These are phyloP conservation scores for Drosophila lutescens DNA, from an alignment of 2,888 invertebrate species.

Conservation along the genomic window DNA sequence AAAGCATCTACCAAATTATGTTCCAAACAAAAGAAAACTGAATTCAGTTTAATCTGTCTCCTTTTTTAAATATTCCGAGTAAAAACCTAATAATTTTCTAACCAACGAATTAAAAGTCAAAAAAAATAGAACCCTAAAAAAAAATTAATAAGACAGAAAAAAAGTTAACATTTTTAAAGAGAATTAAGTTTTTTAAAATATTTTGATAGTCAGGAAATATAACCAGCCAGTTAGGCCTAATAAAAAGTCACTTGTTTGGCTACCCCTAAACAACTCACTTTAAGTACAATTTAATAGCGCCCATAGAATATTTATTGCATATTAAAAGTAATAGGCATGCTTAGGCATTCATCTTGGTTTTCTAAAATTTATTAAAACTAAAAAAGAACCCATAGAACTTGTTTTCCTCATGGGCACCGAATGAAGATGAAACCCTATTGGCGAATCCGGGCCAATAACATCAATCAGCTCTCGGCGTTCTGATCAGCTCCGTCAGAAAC, in stretches of 20 bases:
- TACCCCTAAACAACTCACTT: not conserved
- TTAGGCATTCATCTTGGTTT: not conserved
- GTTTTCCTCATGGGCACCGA: slow-evolving; percentile 2
- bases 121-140: no score
- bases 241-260: slow-evolving; percentile 5
- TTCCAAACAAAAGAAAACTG: no score
- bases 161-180: not conserved
- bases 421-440: slow-evolving; percentile 1
- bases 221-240: not conserved
- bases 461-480: slow-evolving; percentile 45
- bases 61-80: no score
- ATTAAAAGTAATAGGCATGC: not conserved
- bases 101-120: no score
- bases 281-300: not conserved
- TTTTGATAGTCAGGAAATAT: slow-evolving; percentile 2
- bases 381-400: slow-evolving; percentile 3
- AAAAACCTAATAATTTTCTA: no score
- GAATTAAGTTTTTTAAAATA: not conserved
- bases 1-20: no score
- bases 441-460: slow-evolving; percentile 57
- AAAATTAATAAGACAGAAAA: no score
- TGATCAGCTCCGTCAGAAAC: slow-evolving; percentile 53
- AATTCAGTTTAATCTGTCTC: no score
- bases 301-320: slow-evolving; percentile 16
- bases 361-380: not conserved